Base-by-base conservation (phyloP, 2,113 vertebrate species). In the Vimba vimba region DNA sequence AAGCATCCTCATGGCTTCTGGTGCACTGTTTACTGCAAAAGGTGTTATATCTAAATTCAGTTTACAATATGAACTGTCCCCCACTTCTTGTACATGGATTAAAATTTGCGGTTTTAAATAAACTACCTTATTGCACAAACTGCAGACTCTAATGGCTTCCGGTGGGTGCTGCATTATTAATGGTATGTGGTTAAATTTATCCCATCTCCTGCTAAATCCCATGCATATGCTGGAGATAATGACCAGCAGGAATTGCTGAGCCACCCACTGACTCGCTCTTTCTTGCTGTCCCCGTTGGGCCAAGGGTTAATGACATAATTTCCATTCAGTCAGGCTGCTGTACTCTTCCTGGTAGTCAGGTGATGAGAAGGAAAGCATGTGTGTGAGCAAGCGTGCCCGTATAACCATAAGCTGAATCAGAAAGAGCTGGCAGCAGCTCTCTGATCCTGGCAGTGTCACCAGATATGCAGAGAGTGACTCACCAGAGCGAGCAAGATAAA, bases 221-320 rank as follows among this genome's bases (percentile, higher is more conserved):
- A 50, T 80, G 78, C 82, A 87, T 87, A 87, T 89, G 88, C 84
- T 66, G 74, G 78, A 89, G 88, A 87, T 89, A 89, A 89, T 82
- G 86, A 89, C 85, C 69, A 19, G 82, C 82, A 79, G 85, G 85
- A 86, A 77, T 78, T 86, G 88, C 79, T 83, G 57, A 68, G 81
- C 66, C 82, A 75, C 50, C 75, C 43, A 82, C 74, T 82, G 82
- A 77, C 77, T 76, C 79, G 59, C 82, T 76, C 71, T 87, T 83
- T 84, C 82, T 79, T 83, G 36, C 50, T 36, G 86, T 86, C 82
- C 82, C 85, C 77, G 85, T 78, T 64, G 50, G 81, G 87, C 84
- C 83, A 81, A 39, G 75, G 86, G 86, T 88, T 89, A 89, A 89
- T 88, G 85, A 90, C 80, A 88, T 88, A 68, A 89, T 91, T 86